Conservation (phyloP, 1,140 invertebrate genomes). For the Stegodyphus dumicola region DNA sequence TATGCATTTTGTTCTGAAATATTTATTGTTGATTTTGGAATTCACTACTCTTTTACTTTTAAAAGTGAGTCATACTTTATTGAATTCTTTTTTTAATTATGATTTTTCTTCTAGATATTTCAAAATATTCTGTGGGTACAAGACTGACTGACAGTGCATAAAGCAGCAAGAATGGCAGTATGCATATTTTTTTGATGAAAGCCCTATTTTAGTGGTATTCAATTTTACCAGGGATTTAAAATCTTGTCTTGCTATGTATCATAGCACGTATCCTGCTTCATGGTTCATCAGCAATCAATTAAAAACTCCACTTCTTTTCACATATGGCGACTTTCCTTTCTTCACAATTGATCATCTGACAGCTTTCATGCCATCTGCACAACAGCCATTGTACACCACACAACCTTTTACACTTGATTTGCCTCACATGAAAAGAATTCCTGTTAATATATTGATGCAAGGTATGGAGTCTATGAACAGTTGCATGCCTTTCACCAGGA, state of each 20-base stretch:
- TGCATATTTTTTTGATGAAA: not conserved
- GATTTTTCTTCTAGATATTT: not conserved
- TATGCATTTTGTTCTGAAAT: too few species aligned
- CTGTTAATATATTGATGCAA: conserved; percentile 48
- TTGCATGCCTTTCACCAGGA: conserved; percentile 52
- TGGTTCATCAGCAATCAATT: conserved; percentile 43
- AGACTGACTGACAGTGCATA: not conserved
- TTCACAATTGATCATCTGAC: conserved; percentile 43
- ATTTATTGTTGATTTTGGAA: too few species aligned
- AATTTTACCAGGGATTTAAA: too few species aligned
- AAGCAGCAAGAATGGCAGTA: not conserved
- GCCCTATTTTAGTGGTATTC: too few species aligned
- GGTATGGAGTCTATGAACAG: conserved; percentile 44
- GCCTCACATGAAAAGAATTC: conserved; percentile 34
- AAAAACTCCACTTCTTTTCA: conserved; percentile 45
- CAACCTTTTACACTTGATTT: conserved; percentile 39
- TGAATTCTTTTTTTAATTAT: not conserved
- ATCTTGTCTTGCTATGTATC: conserved; percentile 29
- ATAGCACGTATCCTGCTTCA: conserved; percentile 39
- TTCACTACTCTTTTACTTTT: too few species aligned
- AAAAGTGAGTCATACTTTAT: too few species aligned
- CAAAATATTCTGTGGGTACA: not conserved
- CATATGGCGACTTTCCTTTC: conserved; percentile 40
- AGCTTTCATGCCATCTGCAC: conserved; percentile 24
- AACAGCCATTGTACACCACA: conserved; percentile 20